Conservation (phyloP, 1,140 invertebrate genomes). For the Uloborus diversus region DNA sequence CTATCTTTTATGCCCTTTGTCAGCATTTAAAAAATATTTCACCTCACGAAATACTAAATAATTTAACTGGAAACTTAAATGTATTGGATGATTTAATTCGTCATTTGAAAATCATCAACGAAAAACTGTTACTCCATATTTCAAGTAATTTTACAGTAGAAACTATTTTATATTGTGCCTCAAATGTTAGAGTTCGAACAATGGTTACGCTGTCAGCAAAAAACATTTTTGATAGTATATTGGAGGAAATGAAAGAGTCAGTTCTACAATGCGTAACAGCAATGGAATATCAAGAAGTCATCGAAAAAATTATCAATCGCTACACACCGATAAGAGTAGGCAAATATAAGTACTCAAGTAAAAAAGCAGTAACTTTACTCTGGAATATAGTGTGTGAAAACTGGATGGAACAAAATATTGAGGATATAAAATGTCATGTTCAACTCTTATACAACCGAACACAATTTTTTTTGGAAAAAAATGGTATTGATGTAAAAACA, state of each 20-base stretch:
- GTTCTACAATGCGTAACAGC: neutral
- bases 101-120: constrained; percentile 1
- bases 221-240: neutral
- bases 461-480: neutral
- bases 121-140: neutral
- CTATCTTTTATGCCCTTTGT: constrained; percentile 1
- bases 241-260: neutral
- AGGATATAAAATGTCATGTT: neutral
- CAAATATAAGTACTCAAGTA: constrained; percentile 4
- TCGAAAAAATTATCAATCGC: neutral
- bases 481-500: neutral
- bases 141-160: constrained; percentile 5
- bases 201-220: neutral
- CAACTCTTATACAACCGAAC: neutral
- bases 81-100: neutral
- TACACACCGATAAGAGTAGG: neutral
- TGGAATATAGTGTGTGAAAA: constrained; percentile 25
- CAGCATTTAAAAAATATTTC: neutral
- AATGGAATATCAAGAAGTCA: neutral
- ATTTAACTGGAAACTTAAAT: neutral
- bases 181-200: constrained; percentile 1
- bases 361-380: neutral
- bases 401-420: constrained; percentile 2
- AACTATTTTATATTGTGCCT: constrained; percentile 22
- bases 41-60: neutral